Conservation (phyloP, 2,888 invertebrate species). For the Pammene fasciana region DNA sequence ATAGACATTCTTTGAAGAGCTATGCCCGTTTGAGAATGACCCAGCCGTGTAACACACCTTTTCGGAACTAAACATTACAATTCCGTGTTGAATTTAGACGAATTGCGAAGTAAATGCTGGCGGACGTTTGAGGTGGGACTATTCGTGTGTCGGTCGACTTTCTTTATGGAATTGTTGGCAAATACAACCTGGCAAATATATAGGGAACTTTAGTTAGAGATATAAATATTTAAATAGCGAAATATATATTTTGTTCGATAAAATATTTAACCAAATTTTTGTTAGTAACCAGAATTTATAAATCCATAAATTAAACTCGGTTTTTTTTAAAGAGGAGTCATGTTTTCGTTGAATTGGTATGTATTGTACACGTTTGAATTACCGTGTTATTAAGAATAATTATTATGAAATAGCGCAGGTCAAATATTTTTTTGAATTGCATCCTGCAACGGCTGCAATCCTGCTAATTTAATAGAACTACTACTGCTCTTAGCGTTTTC, state of each 20-base stretch:
- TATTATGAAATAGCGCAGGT: too few relatives aligned
- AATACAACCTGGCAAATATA: not conserved
- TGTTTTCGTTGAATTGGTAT: too few relatives aligned
- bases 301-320: too few relatives aligned
- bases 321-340: too few relatives aligned
- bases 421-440: not conserved
- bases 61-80: slow-evolving; percentile 32
- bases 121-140: not conserved
- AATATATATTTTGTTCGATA: too few relatives aligned
- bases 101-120: slow-evolving; percentile 14
- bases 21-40: not conserved
- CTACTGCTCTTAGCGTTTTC: slow-evolving; percentile 18
- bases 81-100: slow-evolving; percentile 23
- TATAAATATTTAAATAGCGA: too few relatives aligned
- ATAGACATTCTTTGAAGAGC: not conserved
- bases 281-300: too few relatives aligned
- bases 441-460: not conserved
- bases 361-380: too few relatives aligned
- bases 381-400: too few relatives aligned
- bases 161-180: not conserved
- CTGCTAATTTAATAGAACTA: slow-evolving; percentile 13
- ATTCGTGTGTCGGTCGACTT: not conserved
- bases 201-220: not conserved
- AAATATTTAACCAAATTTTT: too few relatives aligned
- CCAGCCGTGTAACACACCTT: slow-evolving; percentile 36